These are phyloP conservation scores for Euproctis similis DNA, from an alignment of 2,888 invertebrate genomes.

Conservation along the genomic window DNA sequence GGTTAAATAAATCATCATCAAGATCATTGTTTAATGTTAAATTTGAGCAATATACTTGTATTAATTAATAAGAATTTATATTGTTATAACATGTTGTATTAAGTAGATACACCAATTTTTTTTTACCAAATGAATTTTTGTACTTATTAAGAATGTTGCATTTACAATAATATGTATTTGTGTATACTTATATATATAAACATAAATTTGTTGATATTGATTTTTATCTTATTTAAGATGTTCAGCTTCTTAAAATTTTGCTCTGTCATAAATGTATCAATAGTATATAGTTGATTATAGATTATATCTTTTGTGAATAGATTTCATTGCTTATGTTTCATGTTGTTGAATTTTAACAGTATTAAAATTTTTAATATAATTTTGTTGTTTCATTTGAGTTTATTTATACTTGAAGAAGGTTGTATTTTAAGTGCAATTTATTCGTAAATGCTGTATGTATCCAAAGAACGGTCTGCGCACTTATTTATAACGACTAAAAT, in stretches of 20 bases:
- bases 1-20: conserved; percentile 8
- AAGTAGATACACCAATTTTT: conserved; percentile 2
- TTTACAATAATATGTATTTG: conserved; percentile 20
- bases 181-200: too few relatives aligned
- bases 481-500: too few relatives aligned
- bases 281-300: conserved; percentile 31
- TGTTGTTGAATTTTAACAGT: conserved; percentile 74
- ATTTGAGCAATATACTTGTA: too few relatives aligned
- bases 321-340: conserved; percentile 56
- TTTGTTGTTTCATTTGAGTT: conserved; percentile 13
- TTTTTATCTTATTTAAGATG: conserved; percentile 1
- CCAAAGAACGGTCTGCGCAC: too few relatives aligned
- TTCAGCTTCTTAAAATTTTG: background rate
- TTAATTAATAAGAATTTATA: conserved; percentile 9
- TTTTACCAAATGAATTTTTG: conserved; percentile 13
- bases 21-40: too few relatives aligned
- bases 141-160: conserved; percentile 18
- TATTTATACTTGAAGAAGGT: background rate
- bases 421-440: too few relatives aligned
- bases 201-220: conserved; percentile 10
- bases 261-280: conserved; percentile 4
- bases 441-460: too few relatives aligned
- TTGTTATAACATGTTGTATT: conserved; percentile 14
- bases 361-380: conserved; percentile 51
- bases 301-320: conserved; percentile 54